phyloP scores from a whole-genome alignment of 2,888 invertebrate genomes.

The Orgyia antiqua region DNA sequence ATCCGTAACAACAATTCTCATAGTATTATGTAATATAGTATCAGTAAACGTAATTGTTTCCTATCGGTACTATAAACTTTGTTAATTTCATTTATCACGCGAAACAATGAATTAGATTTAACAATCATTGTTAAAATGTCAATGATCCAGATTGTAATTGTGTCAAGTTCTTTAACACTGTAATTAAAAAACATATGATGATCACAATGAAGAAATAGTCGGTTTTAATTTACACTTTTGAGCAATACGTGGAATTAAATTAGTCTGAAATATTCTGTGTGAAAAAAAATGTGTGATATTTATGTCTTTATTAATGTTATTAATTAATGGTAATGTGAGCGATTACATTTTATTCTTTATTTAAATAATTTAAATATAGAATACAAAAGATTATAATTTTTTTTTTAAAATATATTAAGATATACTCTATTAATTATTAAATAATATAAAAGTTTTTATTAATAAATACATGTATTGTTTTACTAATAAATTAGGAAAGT shows the following conservation, averaged over 20 bases:
- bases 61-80: slow-evolving; percentile 2
- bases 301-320: no score
- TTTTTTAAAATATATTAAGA: no score
- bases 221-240: slow-evolving; percentile 10
- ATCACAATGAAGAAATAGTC: slow-evolving; percentile 22
- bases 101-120: slow-evolving; percentile 4
- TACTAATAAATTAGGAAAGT: no score
- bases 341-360: background rate
- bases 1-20: slow-evolving; percentile 6
- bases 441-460: no score
- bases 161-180: slow-evolving; percentile 34
- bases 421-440: no score
- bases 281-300: slow-evolving; percentile 3
- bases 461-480: no score
- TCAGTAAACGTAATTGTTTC: slow-evolving; percentile 5
- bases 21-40: slow-evolving; percentile 8
- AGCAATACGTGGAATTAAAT: slow-evolving; percentile 4
- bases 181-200: slow-evolving; percentile 16
- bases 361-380: no score
- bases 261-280: slow-evolving; percentile 9
- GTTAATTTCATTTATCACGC: slow-evolving; percentile 7
- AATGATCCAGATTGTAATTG: slow-evolving; percentile 25
- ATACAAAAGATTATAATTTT: no score
- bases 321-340: slow-evolving; percentile 2
- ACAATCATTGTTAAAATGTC: slow-evolving; percentile 11